Base-by-base conservation (phyloP, 2,888 invertebrate species). In the Nebria brevicollis region DNA sequence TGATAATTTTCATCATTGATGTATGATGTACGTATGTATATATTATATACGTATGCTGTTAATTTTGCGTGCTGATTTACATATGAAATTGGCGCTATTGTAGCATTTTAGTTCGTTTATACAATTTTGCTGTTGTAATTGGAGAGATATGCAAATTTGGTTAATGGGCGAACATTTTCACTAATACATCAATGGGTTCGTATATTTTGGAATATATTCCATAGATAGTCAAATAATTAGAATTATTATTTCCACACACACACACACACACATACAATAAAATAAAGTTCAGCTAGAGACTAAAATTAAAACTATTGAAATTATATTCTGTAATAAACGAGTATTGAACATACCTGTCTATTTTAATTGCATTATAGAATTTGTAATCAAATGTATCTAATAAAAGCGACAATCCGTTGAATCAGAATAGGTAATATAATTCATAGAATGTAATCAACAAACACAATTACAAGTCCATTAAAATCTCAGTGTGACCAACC, bases 401-500 rank as follows among this genome's bases (percentile, higher is more conserved):
- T 34, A 34, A 34, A 34, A 34, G 34, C 54, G 54, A 13, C 54
- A 54, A 54, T 54, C 54, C 54, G 54, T 54, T 54, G 54, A 54
- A 54, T 13, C 8, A 11, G 54, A 54, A 3, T 54, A 5, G 10
- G 13, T 54, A 54, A 54, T 54, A 54, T 54, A 54, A 54, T 54
- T 54, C 54, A 54, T 54, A 54, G 54, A 54, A 54, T 54, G 54
- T 70, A 70, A 70, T 70, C 25, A 70, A 25, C 73, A 42, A 42
- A 73, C 73, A 73, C 73, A 73, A 73, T 73, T 73, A 73, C 41
- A 42, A 41, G 42, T 73, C 42, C 43, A 73, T 73, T 73, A 73
- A 73, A 34, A 73, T 43, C 73, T 42, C 43, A 41, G 41, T 41
- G 15, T 41, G 41, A 73, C n/a, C 43, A 73, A 11, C 41, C 15